Base-by-base conservation (phyloP, 2,113 vertebrate genomes). In the Illadopsis cleaveri region DNA sequence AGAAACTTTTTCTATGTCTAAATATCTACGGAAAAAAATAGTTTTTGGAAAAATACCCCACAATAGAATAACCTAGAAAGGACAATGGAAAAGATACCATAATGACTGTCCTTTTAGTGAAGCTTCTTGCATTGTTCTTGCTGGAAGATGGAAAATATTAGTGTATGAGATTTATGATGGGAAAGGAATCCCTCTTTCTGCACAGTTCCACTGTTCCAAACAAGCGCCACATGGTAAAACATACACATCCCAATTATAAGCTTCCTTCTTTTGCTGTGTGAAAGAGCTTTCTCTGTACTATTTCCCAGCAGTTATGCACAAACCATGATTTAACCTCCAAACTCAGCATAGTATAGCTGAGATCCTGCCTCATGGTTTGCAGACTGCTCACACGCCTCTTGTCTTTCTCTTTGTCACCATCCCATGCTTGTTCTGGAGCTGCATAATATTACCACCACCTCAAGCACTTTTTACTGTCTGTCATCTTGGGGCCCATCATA, bases 311-410 rank as follows among this genome's bases (percentile, higher is more conserved):
- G 42, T 45, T 65, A 31, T 45, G 19, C 17, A 31, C 2, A 86
- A 77, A 28, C 15, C 7, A 44, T 61, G 37, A 28, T 65, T 61
- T 48, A 68, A 77, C 10, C 20, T 65, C 19, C 19, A 82, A 82
- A 61, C 1, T 3, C 11, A 48, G n/a, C 18, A 12, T 0, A 61
- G n/a, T 30, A 38, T 13, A 40, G 21, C 5, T 48, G 19, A 80
- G 5, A 66, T 3, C 25, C 45, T 51, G 12, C 24, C 15, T 72
- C 0, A 0, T 25, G 45, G 17, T 66, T 86, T 60, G 35, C 30
- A 90, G 38, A 38, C 20, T 30, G 2, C 24, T 71, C 31, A 58
- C 15, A 68, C 51, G 40, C 14, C n/a, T 44, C 21, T 47, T 24
- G 8, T 66, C 44, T 71, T 86, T 76, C 0, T 0, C 23, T 56